A percentile compares a stretch with the other conserved stretches of the same genome.
Conservation (phyloP, 2,797 vertebrate species). For the Hybognathus amarus region DNA sequence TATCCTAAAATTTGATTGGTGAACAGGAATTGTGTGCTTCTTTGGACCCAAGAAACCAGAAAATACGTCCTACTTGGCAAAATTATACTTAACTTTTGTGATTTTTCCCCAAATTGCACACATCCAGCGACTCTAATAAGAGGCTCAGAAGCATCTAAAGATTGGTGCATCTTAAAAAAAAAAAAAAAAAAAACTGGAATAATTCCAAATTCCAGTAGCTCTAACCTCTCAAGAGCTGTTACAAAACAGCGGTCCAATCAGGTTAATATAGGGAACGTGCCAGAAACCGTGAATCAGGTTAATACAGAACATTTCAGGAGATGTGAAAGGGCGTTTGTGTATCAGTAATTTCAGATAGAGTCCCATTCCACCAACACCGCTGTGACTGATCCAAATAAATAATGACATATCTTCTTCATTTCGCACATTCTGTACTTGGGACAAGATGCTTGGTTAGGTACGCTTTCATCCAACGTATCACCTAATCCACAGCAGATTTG, state of each 20-base stretch:
- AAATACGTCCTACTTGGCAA: not conserved
- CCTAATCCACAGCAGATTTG: slow-evolving; percentile 69
- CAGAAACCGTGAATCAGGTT: slow-evolving; percentile 19
- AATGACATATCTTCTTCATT: slow-evolving; percentile 69
- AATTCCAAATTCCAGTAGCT: slow-evolving; percentile 2
- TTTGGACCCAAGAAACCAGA: not conserved
- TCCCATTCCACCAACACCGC: slow-evolving; percentile 49
- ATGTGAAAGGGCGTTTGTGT: slow-evolving; percentile 4
- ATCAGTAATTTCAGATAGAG: slow-evolving; percentile 53
- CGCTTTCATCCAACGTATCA: slow-evolving; percentile 72
- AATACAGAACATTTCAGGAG: slow-evolving; percentile 8
- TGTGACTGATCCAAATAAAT: slow-evolving; percentile 69
- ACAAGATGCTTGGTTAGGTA: slow-evolving; percentile 77
- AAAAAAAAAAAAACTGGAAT: not conserved
- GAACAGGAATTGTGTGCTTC: not conserved
- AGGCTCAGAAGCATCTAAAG: not conserved
- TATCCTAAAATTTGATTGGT: not conserved
- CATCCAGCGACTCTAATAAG: not conserved
- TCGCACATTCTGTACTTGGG: slow-evolving; percentile 63
- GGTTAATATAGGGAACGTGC: not conserved
- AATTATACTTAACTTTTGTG: not conserved
- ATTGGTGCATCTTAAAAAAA: not conserved
- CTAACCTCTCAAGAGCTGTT: slow-evolving; percentile 19
- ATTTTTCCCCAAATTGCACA: not conserved
- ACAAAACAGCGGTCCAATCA: slow-evolving; percentile 10